phyloP scores from a whole-genome alignment of 2,113 vertebrate genomes.

The Condylura cristata region DNA sequence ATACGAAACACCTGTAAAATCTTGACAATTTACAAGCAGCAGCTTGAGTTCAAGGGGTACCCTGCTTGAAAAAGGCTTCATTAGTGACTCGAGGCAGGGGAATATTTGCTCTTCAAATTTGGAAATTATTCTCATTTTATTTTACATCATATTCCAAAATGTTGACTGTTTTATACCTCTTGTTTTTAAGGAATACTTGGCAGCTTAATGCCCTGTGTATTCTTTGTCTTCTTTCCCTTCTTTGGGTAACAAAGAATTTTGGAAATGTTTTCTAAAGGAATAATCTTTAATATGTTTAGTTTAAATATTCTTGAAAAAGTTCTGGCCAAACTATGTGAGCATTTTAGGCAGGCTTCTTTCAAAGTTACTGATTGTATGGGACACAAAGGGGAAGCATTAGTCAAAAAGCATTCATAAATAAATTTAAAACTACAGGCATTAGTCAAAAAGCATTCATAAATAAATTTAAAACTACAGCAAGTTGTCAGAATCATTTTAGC shows the following conservation, averaged over 20 bases:
- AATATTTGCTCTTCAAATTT: constrained; percentile 43
- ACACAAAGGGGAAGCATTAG: neutral
- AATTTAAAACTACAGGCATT: constrained; percentile 26
- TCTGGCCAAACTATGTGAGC: constrained; percentile 22
- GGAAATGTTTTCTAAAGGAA: constrained; percentile 54
- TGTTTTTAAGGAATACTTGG: constrained; percentile 79
- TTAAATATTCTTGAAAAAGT: constrained; percentile 37
- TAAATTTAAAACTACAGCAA: constrained; percentile 8
- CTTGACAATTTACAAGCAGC: constrained; percentile 71
- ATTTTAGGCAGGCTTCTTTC: constrained; percentile 40
- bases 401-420: neutral
- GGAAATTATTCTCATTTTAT: constrained; percentile 59
- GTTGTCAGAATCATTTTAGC: neutral
- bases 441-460: neutral
- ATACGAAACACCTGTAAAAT: constrained; percentile 76
- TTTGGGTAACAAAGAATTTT: constrained; percentile 46
- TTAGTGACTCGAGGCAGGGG: neutral
- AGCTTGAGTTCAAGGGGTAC: constrained; percentile 67
- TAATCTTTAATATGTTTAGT: constrained; percentile 37
- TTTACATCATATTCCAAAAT: constrained; percentile 64
- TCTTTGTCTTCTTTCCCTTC: constrained; percentile 33
- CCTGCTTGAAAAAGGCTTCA: constrained; percentile 66
- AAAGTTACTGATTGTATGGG: neutral
- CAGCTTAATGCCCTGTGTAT: constrained; percentile 48
- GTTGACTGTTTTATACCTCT: constrained; percentile 77